Evolutionary conservation across 2,113 vertebrate genomes (phyloP), one percentile per base, ranked within the genome.

Genomic region (Cercopithecus mona): DNA sequence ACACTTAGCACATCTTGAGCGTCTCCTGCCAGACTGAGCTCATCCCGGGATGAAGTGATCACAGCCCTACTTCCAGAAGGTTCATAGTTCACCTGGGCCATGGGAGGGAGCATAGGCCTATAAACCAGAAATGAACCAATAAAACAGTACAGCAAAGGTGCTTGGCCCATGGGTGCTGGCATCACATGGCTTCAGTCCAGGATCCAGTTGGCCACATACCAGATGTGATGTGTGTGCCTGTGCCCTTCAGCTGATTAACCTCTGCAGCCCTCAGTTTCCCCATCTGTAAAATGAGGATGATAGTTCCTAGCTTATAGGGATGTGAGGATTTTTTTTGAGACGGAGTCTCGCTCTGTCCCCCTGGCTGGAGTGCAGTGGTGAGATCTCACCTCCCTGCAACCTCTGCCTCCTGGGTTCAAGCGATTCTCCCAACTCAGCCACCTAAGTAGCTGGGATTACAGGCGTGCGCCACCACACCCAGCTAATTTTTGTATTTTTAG

Each of bases 71-170:
- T 87, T 32, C 57, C 27, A 57, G 93, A 88, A 88, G 18, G 50
- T 45, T 86, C 90, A 32, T 27, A 75, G 68, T 57, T 72, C 40
- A 73, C 45, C 88, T 70, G 43, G 78, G 25, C 38, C 8, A 22
- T 50, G 10, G 40, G 93, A 43, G 25, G 35, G 20, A 35, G 55
- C 13, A 2, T 20, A 68, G 52, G 72, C 23, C 82, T 76, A 32
- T 85, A 88, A 91, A 88, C 43, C 48, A 57, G 87, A 81, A 80
- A 50, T 10, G 38, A 90, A 87, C 79, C 73, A 66, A 52, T 96
- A 84, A 95, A 87, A 78, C 55, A 48, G 27, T 5, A 61, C 27
- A 52, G 35, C 76, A 66, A 38, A 45, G 12, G 38, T 45, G 12
- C 59, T 30, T 25, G n/a, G 2, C 45, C 66, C 30, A 0, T 10